Base-by-base conservation (phyloP, 2,113 vertebrate species). In the Oncorhynchus gorbuscha region DNA sequence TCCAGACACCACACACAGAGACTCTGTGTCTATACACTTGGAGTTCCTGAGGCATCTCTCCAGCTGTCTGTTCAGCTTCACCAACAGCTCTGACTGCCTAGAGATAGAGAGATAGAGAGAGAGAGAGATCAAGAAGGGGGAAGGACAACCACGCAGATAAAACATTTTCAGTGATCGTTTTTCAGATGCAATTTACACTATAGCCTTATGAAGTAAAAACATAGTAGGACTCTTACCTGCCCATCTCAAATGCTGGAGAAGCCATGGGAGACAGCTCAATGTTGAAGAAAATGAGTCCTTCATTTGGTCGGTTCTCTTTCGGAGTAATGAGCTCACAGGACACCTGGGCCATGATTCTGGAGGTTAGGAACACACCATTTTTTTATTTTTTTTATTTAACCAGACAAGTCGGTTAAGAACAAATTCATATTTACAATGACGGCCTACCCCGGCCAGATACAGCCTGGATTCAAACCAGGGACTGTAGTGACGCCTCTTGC, bases 241-340 rank as follows among this genome's bases (percentile, higher is more conserved):
- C 95, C 83, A 93, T 89, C 83, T 99, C 97, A 90, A 99, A 98
- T 22, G 93, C 91, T 14, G 98, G 98, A 0, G 97, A 96, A 20
- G 97, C 97, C 97, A 99, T 97, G 0, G 96, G 95, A 0, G 97
- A 98, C 71, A 99, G 92, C 74, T 99, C 97, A 69, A 99, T 93
- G 75, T 98, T 98, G 81, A 97, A 97, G 86, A 97, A 97, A 78
- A 99, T 90, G 81, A 99, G 93, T 32, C 98, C 98, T 89, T 99
- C 98, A 0, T 96, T 97, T 5, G 98, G 96, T 55, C 97, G 94
- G 26, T 79, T 97, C 3, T 93, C 95, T 89, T 99, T 99, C 2
- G 98, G 98, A 76, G 94, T 76, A 69, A 98, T 96, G 71, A 99
- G 94, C 74, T 99, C 98, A 92, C 96, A 97, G 0, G 97, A 99